These are phyloP conservation scores for Yasuhikotakia modesta DNA, from an alignment of 2,797 vertebrate genomes.

Conservation along the genomic window DNA sequence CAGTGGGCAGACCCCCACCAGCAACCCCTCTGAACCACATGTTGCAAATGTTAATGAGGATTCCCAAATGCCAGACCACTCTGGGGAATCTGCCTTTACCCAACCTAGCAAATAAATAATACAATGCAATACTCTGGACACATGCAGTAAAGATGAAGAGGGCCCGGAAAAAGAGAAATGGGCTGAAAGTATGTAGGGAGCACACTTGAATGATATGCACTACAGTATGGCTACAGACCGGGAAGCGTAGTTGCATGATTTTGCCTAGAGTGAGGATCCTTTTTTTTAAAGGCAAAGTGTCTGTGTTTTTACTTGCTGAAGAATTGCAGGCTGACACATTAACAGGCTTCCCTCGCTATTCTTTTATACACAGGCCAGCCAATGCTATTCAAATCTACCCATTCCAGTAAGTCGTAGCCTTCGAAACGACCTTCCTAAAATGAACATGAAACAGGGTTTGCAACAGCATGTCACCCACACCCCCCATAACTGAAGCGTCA, in stretches of 20 bases:
- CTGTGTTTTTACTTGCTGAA: neutral
- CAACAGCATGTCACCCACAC: neutral
- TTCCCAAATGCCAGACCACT: slow-evolving; percentile 67
- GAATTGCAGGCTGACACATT: neutral
- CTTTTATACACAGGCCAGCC: neutral
- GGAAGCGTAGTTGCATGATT: neutral
- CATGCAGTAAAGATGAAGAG: slow-evolving; percentile 39
- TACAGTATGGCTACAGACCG: neutral
- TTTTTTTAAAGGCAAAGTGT: neutral
- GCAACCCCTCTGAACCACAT: slow-evolving; percentile 66
- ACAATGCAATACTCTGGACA: slow-evolving; percentile 41
- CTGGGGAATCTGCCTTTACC: slow-evolving; percentile 66
- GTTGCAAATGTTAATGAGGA: slow-evolving; percentile 74
- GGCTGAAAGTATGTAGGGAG: slow-evolving; percentile 33
- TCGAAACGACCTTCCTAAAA: slow-evolving; percentile 26
- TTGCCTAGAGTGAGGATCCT: neutral
- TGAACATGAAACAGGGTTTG: slow-evolving; percentile 26
- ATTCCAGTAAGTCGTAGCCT: neutral
- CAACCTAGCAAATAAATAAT: slow-evolving; percentile 65
- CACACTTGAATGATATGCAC: slow-evolving; percentile 13
- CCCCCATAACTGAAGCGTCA: neutral
- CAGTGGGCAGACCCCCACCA: slow-evolving; percentile 54
- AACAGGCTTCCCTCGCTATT: neutral
- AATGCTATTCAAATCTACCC: slow-evolving; percentile 19
- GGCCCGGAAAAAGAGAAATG: slow-evolving; percentile 15